These are phyloP conservation scores for Trichonephila inaurata DNA, from an alignment of 1,140 invertebrate species.

Conservation along the genomic window DNA sequence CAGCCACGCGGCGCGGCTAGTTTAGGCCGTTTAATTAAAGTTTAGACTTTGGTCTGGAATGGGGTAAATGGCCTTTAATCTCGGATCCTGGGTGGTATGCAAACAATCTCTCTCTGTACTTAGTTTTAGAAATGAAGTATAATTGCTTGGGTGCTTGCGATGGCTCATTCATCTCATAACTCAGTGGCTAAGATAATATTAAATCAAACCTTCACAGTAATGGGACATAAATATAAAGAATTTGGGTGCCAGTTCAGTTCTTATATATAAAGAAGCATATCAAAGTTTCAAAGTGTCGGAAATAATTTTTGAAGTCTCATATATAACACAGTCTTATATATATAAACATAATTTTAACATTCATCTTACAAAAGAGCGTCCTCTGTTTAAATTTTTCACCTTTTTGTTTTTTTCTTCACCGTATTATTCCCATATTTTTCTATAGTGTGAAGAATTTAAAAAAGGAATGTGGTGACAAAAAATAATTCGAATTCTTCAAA, in stretches of 20 bases:
- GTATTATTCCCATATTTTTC: no score
- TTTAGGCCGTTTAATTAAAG: slow-evolving; percentile 59
- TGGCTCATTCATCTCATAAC: neutral
- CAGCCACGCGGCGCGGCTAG: neutral
- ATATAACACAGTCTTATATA: no score
- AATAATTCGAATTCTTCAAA: no score
- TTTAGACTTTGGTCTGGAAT: neutral
- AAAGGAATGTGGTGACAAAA: no score
- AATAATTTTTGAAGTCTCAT: no score
- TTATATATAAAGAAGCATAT: neutral
- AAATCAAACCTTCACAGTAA: neutral
- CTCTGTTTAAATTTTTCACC: no score
- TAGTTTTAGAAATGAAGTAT: slow-evolving; percentile 28
- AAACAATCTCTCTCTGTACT: neutral
- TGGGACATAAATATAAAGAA: neutral
- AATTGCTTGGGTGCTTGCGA: neutral
- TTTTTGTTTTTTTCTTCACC: no score
- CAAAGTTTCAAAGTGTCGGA: neutral
- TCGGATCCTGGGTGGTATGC: neutral
- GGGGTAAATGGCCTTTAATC: slow-evolving; percentile 17
- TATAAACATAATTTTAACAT: no score
- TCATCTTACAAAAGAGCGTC: no score
- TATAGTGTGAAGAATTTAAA: no score
- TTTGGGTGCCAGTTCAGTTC: neutral
- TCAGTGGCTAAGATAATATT: slow-evolving; percentile 1